These are phyloP conservation scores for Drosophila pseudotakahashii DNA, from an alignment of 2,888 invertebrate species.

Conservation along the genomic window DNA sequence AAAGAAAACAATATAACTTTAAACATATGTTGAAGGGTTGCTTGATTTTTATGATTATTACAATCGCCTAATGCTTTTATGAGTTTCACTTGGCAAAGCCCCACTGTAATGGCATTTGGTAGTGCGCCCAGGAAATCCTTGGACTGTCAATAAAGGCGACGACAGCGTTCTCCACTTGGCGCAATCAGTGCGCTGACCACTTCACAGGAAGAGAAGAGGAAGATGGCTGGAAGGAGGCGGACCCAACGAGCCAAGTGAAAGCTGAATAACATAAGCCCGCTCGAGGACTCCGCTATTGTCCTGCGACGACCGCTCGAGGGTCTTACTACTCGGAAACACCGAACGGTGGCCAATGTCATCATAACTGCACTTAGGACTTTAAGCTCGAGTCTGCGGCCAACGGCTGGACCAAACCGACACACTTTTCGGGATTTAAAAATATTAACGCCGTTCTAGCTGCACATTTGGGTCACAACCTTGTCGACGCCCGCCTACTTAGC, in stretches of 20 bases:
- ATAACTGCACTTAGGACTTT: constrained; percentile 43
- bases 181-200: constrained; percentile 58
- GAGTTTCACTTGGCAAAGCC: background rate
- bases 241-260: constrained; percentile 9
- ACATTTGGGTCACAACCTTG: constrained; percentile 55
- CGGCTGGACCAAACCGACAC: constrained; percentile 6
- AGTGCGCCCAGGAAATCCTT: constrained; percentile 44
- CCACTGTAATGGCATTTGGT: constrained; percentile 26
- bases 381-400: constrained; percentile 12
- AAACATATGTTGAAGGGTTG: too few relatives aligned
- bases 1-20: too few relatives aligned
- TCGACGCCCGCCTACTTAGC: constrained; percentile 26
- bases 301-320: constrained; percentile 32
- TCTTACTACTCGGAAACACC: background rate
- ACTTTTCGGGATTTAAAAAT: constrained; percentile 44
- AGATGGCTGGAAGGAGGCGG: background rate
- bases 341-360: constrained; percentile 24
- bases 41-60: too few relatives aligned
- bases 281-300: constrained; percentile 38
- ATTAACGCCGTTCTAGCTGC: constrained; percentile 24
- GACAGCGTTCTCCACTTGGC: constrained; percentile 41
- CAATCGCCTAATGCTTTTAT: background rate
- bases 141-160: constrained; percentile 51
- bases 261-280: constrained; percentile 25
- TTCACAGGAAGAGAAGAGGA: constrained; percentile 52